Base-by-base conservation (phyloP, 2,113 vertebrate species). In the Meriones unguiculatus region DNA sequence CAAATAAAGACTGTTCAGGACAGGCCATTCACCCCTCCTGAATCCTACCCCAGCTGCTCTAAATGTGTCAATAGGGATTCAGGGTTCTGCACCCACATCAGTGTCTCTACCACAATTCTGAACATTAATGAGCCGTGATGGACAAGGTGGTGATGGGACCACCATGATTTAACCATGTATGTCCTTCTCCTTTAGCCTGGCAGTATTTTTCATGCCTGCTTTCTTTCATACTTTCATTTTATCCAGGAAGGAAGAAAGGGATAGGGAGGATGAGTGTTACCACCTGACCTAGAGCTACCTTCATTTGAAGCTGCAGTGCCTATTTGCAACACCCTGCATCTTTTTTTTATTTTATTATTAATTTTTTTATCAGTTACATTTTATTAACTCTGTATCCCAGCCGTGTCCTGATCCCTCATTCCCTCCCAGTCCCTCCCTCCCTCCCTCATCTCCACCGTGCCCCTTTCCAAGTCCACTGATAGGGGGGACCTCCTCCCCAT, bases 151-250 rank as follows among this genome's bases (percentile, higher is more conserved):
- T 54, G 2, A 24, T 35, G 2, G 15, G 4, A 75, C 77, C 77
- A 28, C 13, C 80, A 64, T 12, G 57, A 84, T 70, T 52, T 85
- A 22, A 86, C 32, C 17, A 57, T 64, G 14, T 76, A 64, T 50
- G 52, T 54, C 54, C n/a, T 93, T 50, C 72, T 84, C 35, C 57
- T 94, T 72, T 50, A 92, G n/a, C 93, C 77, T 73, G 76, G 1
- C 54, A 77, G 84, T 62, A 3, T 35, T 54, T 82, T 46, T 73
- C 46, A 24, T 69, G 57, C 59, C 14, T 77, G 28, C 18, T 54
- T 95, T 50, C 35, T 59, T 93, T 93, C 52, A 95, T 73, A 17
- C 65, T 67, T 67, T n/a, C 41, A 50, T 90, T 95, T 92, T 22
- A 38, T 89, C 86, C 67, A 20, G 52, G 59, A 78, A 10, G 32